A percentile compares a stretch with the other conserved stretches of the same genome.
Conservation (phyloP, 2,888 invertebrate genomes). For the Tanytarsus gracilentus region DNA sequence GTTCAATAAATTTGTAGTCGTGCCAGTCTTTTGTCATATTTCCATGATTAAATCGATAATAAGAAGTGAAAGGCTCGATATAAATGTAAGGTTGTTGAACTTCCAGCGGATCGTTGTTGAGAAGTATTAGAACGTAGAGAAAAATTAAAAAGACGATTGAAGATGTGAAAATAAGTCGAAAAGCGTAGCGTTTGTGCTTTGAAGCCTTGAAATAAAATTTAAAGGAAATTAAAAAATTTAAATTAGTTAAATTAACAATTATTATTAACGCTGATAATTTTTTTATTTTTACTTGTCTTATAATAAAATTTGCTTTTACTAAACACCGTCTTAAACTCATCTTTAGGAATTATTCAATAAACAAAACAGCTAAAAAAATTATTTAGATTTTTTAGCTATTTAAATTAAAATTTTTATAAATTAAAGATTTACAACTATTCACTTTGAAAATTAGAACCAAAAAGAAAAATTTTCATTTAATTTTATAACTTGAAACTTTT, state of each 20-base stretch:
- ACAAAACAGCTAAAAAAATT: too few relatives aligned
- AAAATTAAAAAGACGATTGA: not conserved
- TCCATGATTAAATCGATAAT: not conserved
- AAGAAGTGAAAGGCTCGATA: not conserved
- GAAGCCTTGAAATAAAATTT: not conserved
- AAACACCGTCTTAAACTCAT: not conserved
- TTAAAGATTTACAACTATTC: too few relatives aligned
- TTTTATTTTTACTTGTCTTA: not conserved
- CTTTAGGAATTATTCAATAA: not conserved
- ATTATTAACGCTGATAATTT: too few relatives aligned
- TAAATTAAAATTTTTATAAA: too few relatives aligned
- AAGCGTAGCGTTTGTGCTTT: not conserved
- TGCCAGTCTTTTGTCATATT: constrained; percentile 4
- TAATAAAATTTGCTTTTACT: not conserved
- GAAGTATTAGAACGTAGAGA: not conserved
- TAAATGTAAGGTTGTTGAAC: not conserved
- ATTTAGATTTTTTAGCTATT: too few relatives aligned
- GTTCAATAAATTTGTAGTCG: not conserved
- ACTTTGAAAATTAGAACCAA: too few relatives aligned
- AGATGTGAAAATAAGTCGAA: not conserved
- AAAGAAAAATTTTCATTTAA: too few relatives aligned
- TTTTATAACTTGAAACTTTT: too few relatives aligned
- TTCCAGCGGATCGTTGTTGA: constrained; percentile 4
- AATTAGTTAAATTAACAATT: too few relatives aligned
- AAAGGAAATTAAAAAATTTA: too few relatives aligned